Evolutionary conservation across 2,113 vertebrate genomes (phyloP), one percentile per base, ranked within the genome.

Genomic region (Lepus europaeus): DNA sequence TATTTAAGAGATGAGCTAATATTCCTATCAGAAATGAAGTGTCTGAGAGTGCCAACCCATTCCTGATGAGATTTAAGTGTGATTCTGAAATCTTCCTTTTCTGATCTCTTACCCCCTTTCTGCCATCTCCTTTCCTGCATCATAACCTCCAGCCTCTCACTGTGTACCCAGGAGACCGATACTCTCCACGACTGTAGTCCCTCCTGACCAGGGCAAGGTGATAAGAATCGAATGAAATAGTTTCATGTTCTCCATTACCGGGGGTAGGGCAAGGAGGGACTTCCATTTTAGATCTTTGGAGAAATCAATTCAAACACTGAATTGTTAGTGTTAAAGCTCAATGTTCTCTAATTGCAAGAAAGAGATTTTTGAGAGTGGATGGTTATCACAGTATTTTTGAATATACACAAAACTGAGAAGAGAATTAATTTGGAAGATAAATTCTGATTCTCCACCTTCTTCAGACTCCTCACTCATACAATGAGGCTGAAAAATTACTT

Each of bases 261-360:
- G 25, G 22, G 8, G 1, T 51, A 31, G 17, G 9, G 23, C 9
- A n/a, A 80, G 31, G 72, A 90, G 19, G n/a, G 72, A 53, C 36
- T 92, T 89, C 4, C 63, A 20, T 53, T 56, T 95, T 94, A 69
- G 39, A 63, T 79, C 3, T 90, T 33, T 59, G 68, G 33, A 73
- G 51, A 66, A 5, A 78, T 23, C 19, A 79, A 61, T 10, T 2
- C 36, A 90, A 85, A 9, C 53, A 77, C 33, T 27, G 27, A 86
- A 20, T 94, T 23, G 63, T 92, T 72, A 70, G n/a, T 49, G 17
- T 79, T 70, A 69, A 93, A 76, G 74, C 61, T 77, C 49, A 86
- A 84, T 61, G 76, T 45, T n/a, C n/a, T 87, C 14, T 83, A 94
- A 93, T 61, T 13, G 7, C 2, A 63, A 33, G 22, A 89, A 45